These are phyloP conservation scores for Nematostella vectensis DNA, from an alignment of 92 coral and sea anemone genomes.

Conservation along the genomic window DNA sequence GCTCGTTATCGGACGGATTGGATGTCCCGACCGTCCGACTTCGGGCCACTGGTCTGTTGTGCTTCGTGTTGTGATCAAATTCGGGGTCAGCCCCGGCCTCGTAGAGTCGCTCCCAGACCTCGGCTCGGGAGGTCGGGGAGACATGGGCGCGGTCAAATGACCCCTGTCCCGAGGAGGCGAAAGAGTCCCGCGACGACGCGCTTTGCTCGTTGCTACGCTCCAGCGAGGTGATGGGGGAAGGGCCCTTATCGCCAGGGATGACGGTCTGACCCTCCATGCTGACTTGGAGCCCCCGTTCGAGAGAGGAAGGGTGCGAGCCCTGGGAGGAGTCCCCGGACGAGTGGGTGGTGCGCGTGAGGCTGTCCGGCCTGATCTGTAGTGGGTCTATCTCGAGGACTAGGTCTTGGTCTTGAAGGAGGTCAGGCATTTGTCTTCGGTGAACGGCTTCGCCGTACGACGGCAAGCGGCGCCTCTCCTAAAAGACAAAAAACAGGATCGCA, in stretches of 20 bases:
- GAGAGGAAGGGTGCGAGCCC: conserved; percentile 27
- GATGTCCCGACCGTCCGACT: conserved; percentile 46
- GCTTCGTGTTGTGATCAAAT: conserved; percentile 9
- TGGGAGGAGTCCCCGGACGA: conserved; percentile 10
- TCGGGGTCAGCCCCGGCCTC: conserved; percentile 48
- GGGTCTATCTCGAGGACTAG: conserved; percentile 12
- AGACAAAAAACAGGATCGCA: too few species aligned
- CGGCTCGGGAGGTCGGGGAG: conserved; percentile 58
- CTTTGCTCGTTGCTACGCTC: conserved; percentile 41
- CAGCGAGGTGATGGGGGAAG: conserved; percentile 52
- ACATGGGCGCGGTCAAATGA: conserved; percentile 27
- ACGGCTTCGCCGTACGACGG: conserved; percentile 77
- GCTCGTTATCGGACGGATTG: conserved; percentile 28
- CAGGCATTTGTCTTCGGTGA: conserved; percentile 62
- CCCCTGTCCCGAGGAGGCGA: conserved; percentile 46
- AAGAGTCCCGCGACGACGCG: conserved; percentile 45
- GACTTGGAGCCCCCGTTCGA: conserved; percentile 17
- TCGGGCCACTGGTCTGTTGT: conserved; percentile 35
- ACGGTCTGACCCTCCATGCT: background rate
- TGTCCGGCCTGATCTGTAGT: background rate
- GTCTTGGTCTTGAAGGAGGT: conserved; percentile 59
- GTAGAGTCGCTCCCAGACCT: conserved; percentile 75
- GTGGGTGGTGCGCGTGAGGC: conserved; percentile 9
- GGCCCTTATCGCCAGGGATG: background rate
- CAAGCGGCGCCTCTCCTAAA: conserved; percentile 44